Evolutionary conservation across 2,797 vertebrate species (phyloP).

Genomic region (Salmo trutta): DNA sequence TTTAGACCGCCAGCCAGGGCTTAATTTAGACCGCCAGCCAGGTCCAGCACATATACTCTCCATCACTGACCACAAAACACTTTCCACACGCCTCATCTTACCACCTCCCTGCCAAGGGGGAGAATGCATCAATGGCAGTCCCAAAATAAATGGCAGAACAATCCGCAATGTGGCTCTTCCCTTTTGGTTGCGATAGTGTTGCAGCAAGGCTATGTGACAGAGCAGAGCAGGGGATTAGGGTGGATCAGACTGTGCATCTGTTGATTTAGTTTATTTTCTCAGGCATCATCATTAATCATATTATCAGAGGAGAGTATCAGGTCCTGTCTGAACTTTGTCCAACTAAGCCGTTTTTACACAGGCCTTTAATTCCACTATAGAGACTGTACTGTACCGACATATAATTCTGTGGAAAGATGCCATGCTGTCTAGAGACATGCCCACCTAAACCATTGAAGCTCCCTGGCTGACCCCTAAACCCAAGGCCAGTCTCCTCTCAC

Average conservation of each 20-base stretch:
- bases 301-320: constrained; percentile 18
- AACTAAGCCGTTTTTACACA: neutral
- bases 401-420: neutral
- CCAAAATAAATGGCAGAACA: constrained; percentile 55
- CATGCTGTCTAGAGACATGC: neutral
- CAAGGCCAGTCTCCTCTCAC: constrained; percentile 1
- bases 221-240: neutral
- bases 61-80: constrained; percentile 52
- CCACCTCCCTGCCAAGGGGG: constrained; percentile 14
- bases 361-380: neutral
- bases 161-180: neutral
- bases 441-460: neutral
- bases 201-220: neutral
- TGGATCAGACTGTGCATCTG: constrained; percentile 24
- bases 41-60: constrained; percentile 30
- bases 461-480: neutral
- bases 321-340: neutral
- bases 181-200: neutral
- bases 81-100: constrained; percentile 56
- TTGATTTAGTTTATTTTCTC: constrained; percentile 41
- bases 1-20: constrained; percentile 50
- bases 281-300: constrained; percentile 34
- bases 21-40: constrained; percentile 29
- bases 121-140: constrained; percentile 38
- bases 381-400: neutral